phyloP scores from a whole-genome alignment of 2,888 invertebrate species.

The Myathropa florea region DNA sequence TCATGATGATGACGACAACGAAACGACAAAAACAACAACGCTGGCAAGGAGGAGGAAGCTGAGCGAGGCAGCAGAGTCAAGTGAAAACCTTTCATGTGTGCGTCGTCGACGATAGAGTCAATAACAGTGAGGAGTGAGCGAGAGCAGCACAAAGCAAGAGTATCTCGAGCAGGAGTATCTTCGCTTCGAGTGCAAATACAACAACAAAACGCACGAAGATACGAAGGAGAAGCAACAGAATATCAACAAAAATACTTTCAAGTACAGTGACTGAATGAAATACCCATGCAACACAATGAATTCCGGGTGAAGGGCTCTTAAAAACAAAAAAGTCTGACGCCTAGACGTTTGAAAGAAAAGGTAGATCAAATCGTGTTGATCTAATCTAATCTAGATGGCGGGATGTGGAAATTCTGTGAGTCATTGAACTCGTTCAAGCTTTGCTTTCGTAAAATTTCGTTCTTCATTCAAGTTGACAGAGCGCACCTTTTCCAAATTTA shows the following conservation, averaged over 20 bases:
- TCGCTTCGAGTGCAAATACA: slow-evolving; percentile 19
- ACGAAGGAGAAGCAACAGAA: slow-evolving; percentile 24
- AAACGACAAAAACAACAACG: not conserved
- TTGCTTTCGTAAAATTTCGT: not conserved
- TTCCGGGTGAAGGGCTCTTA: not conserved
- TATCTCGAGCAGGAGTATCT: slow-evolving; percentile 23
- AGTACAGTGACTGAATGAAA: slow-evolving; percentile 43
- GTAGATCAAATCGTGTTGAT: not conserved
- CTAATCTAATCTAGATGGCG: too few relatives aligned
- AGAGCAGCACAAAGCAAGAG: slow-evolving; percentile 27
- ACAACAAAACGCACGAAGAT: slow-evolving; percentile 11
- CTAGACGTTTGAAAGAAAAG: not conserved
- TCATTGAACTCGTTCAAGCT: not conserved
- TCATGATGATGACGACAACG: slow-evolving; percentile 14
- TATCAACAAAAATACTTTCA: slow-evolving; percentile 56
- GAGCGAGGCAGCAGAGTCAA: slow-evolving; percentile 30
- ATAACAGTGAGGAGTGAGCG: slow-evolving; percentile 24
- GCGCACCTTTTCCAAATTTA: too few relatives aligned
- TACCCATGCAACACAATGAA: not conserved
- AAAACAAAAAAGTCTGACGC: not conserved
- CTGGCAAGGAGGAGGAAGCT: not conserved
- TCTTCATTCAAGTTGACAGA: too few relatives aligned
- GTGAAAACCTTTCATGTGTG: slow-evolving; percentile 19
- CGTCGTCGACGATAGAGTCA: not conserved
- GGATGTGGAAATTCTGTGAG: not conserved